phyloP scores from a whole-genome alignment of 2,888 invertebrate genomes.

The Diaphora mendica region DNA sequence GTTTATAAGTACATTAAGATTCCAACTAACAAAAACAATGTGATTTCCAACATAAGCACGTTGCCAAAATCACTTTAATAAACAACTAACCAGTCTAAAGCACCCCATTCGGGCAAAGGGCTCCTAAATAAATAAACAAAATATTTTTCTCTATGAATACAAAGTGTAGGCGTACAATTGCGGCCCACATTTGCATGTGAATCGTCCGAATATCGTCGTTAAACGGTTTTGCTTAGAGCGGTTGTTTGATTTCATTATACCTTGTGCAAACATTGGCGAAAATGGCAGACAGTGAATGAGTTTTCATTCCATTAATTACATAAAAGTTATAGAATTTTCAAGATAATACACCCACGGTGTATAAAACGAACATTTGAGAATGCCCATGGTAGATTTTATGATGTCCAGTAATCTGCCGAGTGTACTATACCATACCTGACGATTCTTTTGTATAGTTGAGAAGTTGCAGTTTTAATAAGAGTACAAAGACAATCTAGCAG shows the following conservation, averaged over 20 bases:
- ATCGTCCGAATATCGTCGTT: conserved; percentile 32
- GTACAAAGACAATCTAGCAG: neutral
- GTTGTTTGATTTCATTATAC: conserved; percentile 42
- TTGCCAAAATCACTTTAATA: conserved; percentile 1
- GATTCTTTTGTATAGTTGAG: too few species aligned
- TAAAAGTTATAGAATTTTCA: neutral
- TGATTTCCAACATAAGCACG: neutral
- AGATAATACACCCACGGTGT: neutral
- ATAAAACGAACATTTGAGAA: neutral
- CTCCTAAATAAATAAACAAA: conserved; percentile 37
- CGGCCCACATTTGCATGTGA: conserved; percentile 39
- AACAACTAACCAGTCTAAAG: neutral
- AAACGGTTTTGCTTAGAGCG: conserved; percentile 44
- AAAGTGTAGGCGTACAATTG: conserved; percentile 19
- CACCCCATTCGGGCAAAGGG: neutral
- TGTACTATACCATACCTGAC: too few species aligned
- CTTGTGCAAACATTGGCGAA: conserved; percentile 4
- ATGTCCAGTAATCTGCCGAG: neutral
- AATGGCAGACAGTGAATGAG: conserved; percentile 2
- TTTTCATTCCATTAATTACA: conserved; percentile 8
- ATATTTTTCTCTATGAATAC: conserved; percentile 41
- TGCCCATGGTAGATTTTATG: neutral
- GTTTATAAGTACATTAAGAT: neutral
- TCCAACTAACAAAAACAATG: neutral
- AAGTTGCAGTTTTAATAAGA: neutral